Base-by-base conservation (phyloP, 2,797 vertebrate genomes). In the Rhabdophis nuchalis region DNA sequence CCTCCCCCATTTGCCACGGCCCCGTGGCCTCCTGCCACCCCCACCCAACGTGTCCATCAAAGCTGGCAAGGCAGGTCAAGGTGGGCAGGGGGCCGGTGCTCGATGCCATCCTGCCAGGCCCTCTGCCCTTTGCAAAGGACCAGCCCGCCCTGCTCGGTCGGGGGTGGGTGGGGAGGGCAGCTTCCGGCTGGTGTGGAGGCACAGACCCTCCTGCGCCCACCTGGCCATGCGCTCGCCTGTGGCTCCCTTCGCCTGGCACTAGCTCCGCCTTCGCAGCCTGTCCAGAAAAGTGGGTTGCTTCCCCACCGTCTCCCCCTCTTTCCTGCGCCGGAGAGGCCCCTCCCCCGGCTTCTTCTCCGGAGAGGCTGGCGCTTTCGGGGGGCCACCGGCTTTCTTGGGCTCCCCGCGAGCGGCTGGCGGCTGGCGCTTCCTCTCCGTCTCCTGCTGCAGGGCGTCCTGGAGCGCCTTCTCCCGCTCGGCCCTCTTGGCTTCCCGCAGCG, bases 401-500 rank as follows among this genome's bases (percentile, higher is more conserved):
- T 82, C 36, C 4, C 36, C 1, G 1, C 25, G 72, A 12, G 10
- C 12, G 4, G 20, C 0, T 12, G 85, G 50, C 0, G 2, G 27
- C 85, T 0, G 85, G 50, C 6, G 5, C 27, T n/a, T 53, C 50
- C 29, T n/a, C 50, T 86, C 50, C 3, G 1, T 4, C 5, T 9
- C 50, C 29, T 29, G 50, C 29, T 86, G 85, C 46, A n/a, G 50
- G 13, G 85, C 10, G 20, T 53, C 86, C n/a, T 18, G 53, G 72
- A 41, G 0, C 57, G 2, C 57, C 89, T 36, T 32, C 64, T 92
- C 88, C 36, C 32, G 52, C 7, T 85, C 20, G 0, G 64, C 88
- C 4, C 25, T 46, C 68, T 85, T 92, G 89, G 93, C 86, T 53
- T 93, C 93, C n/a, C 86, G 27, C 36, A 50, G 41, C n/a, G 91